These are phyloP conservation scores for Cuniculus paca DNA, from an alignment of 2,797 vertebrate genomes.

Conservation along the genomic window DNA sequence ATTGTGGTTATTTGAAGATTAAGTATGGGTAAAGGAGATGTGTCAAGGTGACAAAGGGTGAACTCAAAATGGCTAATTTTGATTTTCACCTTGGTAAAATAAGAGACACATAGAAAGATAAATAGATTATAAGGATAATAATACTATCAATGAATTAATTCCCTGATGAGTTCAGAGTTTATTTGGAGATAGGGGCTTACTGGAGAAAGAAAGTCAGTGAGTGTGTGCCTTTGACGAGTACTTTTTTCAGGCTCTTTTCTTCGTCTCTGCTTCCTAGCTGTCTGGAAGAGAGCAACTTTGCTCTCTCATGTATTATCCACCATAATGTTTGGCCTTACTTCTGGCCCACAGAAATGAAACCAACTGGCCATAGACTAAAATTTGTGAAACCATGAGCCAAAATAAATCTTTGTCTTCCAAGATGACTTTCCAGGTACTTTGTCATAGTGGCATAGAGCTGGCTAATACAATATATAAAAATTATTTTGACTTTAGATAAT, in stretches of 20 bases:
- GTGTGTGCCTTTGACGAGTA: not conserved
- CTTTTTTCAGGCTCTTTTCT: not conserved
- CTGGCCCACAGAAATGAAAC: not conserved
- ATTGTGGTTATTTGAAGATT: not conserved
- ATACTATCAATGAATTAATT: not conserved
- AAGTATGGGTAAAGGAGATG: not conserved
- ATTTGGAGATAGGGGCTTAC: not conserved
- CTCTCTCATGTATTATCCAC: not conserved
- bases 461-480: not conserved
- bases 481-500: slow-evolving; percentile 58
- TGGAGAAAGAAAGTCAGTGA: not conserved
- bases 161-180: not conserved
- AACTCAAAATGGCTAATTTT: not conserved
- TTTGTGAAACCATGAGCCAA: not conserved
- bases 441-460: not conserved
- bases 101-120: not conserved
- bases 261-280: not conserved
- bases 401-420: not conserved
- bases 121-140: not conserved
- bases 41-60: not conserved
- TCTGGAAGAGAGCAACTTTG: not conserved
- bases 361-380: not conserved
- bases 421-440: not conserved
- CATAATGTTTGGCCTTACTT: not conserved
- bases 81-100: not conserved